Conservation (phyloP, 2,888 invertebrate species). For the Caenorhabditis wallacei region DNA sequence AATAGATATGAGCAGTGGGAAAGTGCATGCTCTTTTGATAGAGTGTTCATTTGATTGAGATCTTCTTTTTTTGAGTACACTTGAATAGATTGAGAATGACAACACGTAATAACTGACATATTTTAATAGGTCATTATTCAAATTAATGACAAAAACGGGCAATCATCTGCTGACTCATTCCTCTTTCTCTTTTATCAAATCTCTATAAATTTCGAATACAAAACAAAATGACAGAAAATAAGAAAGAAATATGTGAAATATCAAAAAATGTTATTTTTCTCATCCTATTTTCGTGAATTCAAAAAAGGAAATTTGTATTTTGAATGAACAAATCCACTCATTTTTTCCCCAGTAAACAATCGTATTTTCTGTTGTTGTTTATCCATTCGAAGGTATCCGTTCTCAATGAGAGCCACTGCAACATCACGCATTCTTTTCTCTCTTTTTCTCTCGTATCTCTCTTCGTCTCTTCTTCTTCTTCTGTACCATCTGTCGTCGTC, state of each 20-base stretch:
- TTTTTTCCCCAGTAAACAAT: slow-evolving; percentile 30
- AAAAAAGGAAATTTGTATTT: not conserved
- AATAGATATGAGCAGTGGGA: not conserved
- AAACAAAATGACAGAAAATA: not conserved
- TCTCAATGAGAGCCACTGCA: slow-evolving; percentile 27
- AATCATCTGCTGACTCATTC: not conserved
- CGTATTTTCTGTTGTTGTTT: slow-evolving; percentile 47
- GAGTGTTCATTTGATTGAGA: not conserved
- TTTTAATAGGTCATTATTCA: slow-evolving; percentile 32
- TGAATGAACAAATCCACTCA: no score
- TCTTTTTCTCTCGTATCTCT: slow-evolving; percentile 14
- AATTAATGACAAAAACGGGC: no score
- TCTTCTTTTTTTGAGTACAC: not conserved
- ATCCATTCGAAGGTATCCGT: slow-evolving; percentile 34
- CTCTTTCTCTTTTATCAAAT: not conserved
- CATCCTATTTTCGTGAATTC: no score
- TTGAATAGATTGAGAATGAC: slow-evolving; percentile 11
- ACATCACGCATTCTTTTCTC: slow-evolving; percentile 45
- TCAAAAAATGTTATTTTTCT: no score
- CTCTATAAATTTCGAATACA: not conserved
- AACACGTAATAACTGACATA: slow-evolving; percentile 37
- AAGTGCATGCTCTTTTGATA: not conserved
- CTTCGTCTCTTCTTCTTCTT: slow-evolving; percentile 28
- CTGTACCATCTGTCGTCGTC: slow-evolving; percentile 49
- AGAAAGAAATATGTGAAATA: no score